phyloP scores from a whole-genome alignment of 1,140 invertebrate species.

The Protaetia brevitarsis region DNA sequence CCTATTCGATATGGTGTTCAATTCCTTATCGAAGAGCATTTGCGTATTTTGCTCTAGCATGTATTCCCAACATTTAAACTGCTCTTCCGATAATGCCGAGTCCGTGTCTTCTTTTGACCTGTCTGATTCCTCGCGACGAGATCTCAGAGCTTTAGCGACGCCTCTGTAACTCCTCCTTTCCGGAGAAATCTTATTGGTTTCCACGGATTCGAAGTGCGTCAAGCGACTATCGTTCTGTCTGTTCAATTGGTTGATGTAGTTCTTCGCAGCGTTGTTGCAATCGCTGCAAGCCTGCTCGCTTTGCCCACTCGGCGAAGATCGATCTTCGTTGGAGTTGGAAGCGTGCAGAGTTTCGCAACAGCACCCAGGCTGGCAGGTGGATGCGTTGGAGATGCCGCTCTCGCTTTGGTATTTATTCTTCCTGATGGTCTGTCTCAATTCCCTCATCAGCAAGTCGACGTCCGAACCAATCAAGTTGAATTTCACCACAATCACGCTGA shows the following conservation, averaged over 20 bases:
- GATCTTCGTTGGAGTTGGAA: constrained; percentile 54
- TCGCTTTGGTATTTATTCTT: constrained; percentile 54
- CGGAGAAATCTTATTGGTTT: constrained; percentile 41
- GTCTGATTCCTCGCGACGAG: constrained; percentile 56
- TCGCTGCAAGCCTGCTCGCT: constrained; percentile 67
- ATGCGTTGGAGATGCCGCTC: constrained; percentile 47
- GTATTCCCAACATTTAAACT: constrained; percentile 90
- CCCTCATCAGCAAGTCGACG: constrained; percentile 71
- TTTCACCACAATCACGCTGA: constrained; percentile 73
- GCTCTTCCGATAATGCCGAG: constrained; percentile 70
- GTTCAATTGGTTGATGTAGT: constrained; percentile 45
- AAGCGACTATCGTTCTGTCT: constrained; percentile 45
- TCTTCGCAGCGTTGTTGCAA: constrained; percentile 52
- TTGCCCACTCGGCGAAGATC: constrained; percentile 79
- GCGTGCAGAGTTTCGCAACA: constrained; percentile 58
- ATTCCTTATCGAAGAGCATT: constrained; percentile 80
- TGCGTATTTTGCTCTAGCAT: constrained; percentile 90
- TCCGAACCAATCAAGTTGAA: constrained; percentile 64
- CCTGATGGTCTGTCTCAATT: constrained; percentile 67
- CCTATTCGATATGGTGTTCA: constrained; percentile 69
- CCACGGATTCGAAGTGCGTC: constrained; percentile 44
- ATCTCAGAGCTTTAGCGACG: constrained; percentile 54
- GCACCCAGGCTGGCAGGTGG: constrained; percentile 57
- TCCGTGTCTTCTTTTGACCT: constrained; percentile 57
- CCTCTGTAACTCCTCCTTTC: constrained; percentile 56